A percentile compares a stretch with the other conserved stretches of the same genome.
These are phyloP conservation scores for Orestias chungarensis DNA, from an alignment of 2,797 vertebrate species.

Conservation along the genomic window DNA sequence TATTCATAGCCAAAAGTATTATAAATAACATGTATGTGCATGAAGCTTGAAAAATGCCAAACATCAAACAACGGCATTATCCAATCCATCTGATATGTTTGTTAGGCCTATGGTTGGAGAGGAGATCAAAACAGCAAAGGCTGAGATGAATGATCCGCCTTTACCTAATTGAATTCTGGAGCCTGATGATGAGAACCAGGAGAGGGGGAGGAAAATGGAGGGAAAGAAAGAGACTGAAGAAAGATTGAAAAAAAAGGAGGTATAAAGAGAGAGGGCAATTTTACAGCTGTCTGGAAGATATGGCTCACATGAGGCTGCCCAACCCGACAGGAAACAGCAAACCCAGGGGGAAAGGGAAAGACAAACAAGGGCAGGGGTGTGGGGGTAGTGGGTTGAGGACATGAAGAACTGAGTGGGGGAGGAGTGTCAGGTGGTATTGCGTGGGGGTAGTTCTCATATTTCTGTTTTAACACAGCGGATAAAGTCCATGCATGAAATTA, in stretches of 20 bases:
- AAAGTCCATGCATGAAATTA: constrained; percentile 72
- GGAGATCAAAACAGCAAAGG: constrained; percentile 66
- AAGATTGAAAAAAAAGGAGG: constrained; percentile 56
- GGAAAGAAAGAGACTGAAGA: constrained; percentile 45
- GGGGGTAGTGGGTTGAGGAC: constrained; percentile 30
- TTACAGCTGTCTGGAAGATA: constrained; percentile 84
- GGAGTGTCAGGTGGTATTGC: constrained; percentile 76
- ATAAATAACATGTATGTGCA: constrained; percentile 30
- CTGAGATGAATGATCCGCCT: constrained; percentile 67
- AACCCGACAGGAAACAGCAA: constrained; percentile 82
- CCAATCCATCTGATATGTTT: constrained; percentile 62
- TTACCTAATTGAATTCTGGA: constrained; percentile 73
- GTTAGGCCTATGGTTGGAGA: constrained; percentile 55
- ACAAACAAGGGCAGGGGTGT: constrained; percentile 83
- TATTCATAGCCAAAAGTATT: constrained; percentile 24
- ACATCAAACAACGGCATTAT: constrained; percentile 55
- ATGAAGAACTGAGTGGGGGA: constrained; percentile 62
- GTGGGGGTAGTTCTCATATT: constrained; percentile 73
- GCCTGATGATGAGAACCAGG: constrained; percentile 74
- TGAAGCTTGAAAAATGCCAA: constrained; percentile 32
- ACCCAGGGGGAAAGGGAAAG: constrained; percentile 84
- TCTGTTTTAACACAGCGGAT: constrained; percentile 69
- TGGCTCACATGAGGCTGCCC: constrained; percentile 81
- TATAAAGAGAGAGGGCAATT: constrained; percentile 63
- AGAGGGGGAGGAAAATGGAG: constrained; percentile 47